A percentile compares a stretch with the other conserved stretches of the same genome.
Conservation (phyloP, 2,888 invertebrate genomes). For the Sepioteuthis lessoniana region DNA sequence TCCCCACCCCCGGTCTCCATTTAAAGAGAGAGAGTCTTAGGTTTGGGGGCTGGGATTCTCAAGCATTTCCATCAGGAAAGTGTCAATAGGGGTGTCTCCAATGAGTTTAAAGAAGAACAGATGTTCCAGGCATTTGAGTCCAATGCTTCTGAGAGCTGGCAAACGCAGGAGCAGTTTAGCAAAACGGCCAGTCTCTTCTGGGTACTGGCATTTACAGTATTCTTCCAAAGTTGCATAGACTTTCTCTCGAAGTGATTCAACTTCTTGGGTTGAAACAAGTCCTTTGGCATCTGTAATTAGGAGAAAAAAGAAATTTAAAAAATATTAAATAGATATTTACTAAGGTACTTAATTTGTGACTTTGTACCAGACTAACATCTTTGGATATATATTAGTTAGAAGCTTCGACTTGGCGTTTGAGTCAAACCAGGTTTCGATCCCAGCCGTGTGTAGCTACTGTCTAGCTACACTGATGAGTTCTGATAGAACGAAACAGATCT, state of each 20-base stretch:
- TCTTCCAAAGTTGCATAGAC: slow-evolving; percentile 95
- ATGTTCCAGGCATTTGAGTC: slow-evolving; percentile 93
- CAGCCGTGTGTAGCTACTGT: too few relatives aligned
- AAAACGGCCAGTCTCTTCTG: slow-evolving; percentile 94
- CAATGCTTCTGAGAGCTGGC: slow-evolving; percentile 75
- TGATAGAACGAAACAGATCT: too few relatives aligned
- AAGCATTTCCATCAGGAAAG: slow-evolving; percentile 79
- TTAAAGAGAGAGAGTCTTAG: slow-evolving; percentile 47
- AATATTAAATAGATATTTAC: too few relatives aligned
- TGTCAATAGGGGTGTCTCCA: slow-evolving; percentile 88
- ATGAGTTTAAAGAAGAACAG: slow-evolving; percentile 94
- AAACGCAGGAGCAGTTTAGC: slow-evolving; percentile 86
- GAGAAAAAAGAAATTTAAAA: background rate
- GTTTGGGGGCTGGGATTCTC: slow-evolving; percentile 65
- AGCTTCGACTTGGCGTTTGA: too few relatives aligned
- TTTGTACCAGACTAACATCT: too few relatives aligned
- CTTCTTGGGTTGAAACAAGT: slow-evolving; percentile 81
- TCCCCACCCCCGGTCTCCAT: background rate
- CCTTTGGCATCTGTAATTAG: slow-evolving; percentile 86
- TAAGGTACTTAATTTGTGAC: too few relatives aligned
- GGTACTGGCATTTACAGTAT: slow-evolving; percentile 90
- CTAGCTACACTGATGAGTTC: too few relatives aligned
- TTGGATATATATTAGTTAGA: too few relatives aligned
- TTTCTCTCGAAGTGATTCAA: slow-evolving; percentile 87
- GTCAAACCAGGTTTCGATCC: too few relatives aligned